Base-by-base conservation (phyloP, 2,797 vertebrate genomes). In the Sciurus vulgaris region DNA sequence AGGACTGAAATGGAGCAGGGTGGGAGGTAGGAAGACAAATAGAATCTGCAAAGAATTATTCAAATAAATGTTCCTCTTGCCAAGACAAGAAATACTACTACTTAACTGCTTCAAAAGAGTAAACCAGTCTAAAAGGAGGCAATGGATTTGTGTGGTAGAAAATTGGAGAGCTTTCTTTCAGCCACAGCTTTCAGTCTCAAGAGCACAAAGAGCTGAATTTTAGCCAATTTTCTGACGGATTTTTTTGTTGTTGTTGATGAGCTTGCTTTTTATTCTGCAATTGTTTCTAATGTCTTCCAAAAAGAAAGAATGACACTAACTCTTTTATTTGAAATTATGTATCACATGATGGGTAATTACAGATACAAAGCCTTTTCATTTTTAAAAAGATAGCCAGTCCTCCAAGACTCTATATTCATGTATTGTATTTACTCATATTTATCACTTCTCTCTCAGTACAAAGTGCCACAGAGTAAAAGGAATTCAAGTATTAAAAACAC, bases 311-410 rank as follows among this genome's bases (percentile, higher is more conserved):
- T 0, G 0, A n/a, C 73, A 83, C 44, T 56, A 59, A 63, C 11
- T 78, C 76, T 70, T 91, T 97, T 63, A 96, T 90, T 70, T 97
- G 51, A 96, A 97, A 96, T 41, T 76, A 79, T 93, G 87, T 88
- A 86, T 81, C 97, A 87, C 96, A 79, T 93, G 96, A 95, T 93
- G 85, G 11, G 96, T 85, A 97, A 97, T 96, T 97, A 95, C 4
- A 74, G 49, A 95, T 83, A 97, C 90, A 97, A 98, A 86, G 82
- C 22, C 83, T 96, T 96, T 97, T 87, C 67, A 38, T 73, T 72
- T 97, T 88, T 85, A 81, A 91, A 93, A 79, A 67, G 86, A 84
- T 13, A 81, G 54, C 47, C 93, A 95, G 70, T 95, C 41, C 91
- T 91, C 83, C 38, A 83, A 97, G 85, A 94, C 38, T 86, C 65